Evolutionary conservation across 2,113 vertebrate species (phyloP), one percentile per base, ranked within the genome.

Genomic region (Callopanchax toddi): DNA sequence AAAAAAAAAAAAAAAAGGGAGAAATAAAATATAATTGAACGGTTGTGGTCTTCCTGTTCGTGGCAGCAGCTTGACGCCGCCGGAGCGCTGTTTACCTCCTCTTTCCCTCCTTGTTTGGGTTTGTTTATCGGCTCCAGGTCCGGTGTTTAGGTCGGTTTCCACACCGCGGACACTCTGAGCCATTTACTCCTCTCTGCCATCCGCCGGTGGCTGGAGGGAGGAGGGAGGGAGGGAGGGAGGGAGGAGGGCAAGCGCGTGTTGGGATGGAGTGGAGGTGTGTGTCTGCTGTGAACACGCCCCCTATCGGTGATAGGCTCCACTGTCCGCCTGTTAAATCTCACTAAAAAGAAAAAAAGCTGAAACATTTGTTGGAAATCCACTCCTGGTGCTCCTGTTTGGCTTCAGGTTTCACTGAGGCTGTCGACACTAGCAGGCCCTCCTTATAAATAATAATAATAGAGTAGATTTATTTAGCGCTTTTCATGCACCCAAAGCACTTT

Each of bases 131-230:
- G 75, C 71, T 80, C 74, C 79, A 58, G 52, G 71, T 71, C 66
- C 80, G 48, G 64, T 67, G 80, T 71, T 82, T 65, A 76, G 84
- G 67, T 85, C 79, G 79, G 12, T 81, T 80, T 83, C 78, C 75
- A 53, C 71, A 53, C 71, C 51, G 64, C 67, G 58, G 77, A 76
- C 12, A 77, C 74, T 81, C 79, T 58, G 70, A 84, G 78, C 74
- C 80, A 83, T 84, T 78, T 70, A 79, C 78, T 86, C 82, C 78
- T 74, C 73, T 23, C 71, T 77, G 85, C 71, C 78, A 77, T 71
- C 26, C 44, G 76, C 79, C 74, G 68, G 71, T 84, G 60, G 67
- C 61, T 71, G 36, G 45, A 29, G 40, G 16, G 21, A 55, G 2
- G 7, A 39, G 0, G 0, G 8, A 13, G 5, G 7, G 23, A 25